A percentile compares a stretch with the other conserved stretches of the same genome.
Conservation (phyloP, 2,797 vertebrate species). For the Limnodromus scolopaceus region DNA sequence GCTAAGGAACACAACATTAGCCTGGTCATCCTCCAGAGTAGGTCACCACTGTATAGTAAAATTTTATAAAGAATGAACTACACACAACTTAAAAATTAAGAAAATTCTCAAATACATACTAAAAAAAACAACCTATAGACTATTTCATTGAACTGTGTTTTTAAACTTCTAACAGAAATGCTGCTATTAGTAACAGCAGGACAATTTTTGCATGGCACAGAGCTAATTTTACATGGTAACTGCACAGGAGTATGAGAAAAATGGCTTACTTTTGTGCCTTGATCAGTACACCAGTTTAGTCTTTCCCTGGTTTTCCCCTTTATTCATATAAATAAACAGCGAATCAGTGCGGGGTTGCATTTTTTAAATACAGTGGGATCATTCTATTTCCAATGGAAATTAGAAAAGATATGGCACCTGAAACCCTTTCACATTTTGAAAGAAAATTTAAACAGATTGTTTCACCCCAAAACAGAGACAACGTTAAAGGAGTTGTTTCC, state of each 20-base stretch:
- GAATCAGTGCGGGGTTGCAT: not conserved
- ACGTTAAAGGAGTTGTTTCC: not conserved
- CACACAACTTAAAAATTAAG: not conserved
- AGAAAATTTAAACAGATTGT: not conserved
- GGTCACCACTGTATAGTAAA: not conserved
- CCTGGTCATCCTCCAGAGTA: not conserved
- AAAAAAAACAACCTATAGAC: not conserved
- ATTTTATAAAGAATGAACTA: not conserved
- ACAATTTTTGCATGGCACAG: not conserved
- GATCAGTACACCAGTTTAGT: not conserved
- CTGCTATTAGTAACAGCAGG: not conserved
- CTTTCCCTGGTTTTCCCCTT: not conserved
- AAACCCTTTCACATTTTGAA: not conserved
- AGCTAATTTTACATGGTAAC: not conserved
- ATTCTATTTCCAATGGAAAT: not conserved
- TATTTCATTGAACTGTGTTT: not conserved
- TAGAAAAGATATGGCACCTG: not conserved
- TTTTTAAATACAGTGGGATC: not conserved
- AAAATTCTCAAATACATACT: not conserved
- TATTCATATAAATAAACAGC: not conserved
- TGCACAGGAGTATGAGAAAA: not conserved
- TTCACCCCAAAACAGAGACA: not conserved
- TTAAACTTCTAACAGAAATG: not conserved
- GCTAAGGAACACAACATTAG: conserved; percentile 72
- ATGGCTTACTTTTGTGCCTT: not conserved